These are phyloP conservation scores for Aplidium turbinatum DNA, from an alignment of 23 tunicate species.

Conservation along the genomic window DNA sequence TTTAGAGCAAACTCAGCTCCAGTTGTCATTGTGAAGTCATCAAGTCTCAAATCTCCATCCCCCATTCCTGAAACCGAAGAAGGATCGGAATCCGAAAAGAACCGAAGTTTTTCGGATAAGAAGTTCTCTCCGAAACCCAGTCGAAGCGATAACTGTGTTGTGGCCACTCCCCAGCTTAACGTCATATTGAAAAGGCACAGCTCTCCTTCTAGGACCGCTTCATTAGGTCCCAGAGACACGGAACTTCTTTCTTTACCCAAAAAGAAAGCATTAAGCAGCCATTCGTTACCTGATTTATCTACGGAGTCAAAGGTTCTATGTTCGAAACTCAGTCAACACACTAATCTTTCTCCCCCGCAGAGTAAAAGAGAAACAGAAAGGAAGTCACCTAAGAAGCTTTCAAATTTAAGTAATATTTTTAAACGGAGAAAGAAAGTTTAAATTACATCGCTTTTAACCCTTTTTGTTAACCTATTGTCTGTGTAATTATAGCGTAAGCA, in stretches of 20 bases:
- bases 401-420: no score
- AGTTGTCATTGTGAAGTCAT: background rate
- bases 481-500: no score
- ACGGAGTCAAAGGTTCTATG: no score
- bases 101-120: background rate
- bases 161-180: background rate
- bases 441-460: no score
- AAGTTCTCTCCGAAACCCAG: background rate
- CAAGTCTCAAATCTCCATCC: constrained; percentile 1
- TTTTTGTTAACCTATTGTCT: no score
- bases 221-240: background rate
- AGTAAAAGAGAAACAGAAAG: no score
- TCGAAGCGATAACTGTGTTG: background rate
- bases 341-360: no score
- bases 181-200: background rate
- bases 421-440: no score
- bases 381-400: no score
- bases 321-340: no score
- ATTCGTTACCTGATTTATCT: constrained; percentile 6
- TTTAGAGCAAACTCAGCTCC: background rate
- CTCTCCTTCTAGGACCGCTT: background rate
- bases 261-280: background rate
- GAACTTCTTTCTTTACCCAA: background rate
- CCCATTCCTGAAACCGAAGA: constrained; percentile 4
- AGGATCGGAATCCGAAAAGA: background rate